A percentile compares a stretch with the other conserved stretches of the same genome.
phyloP scores from a whole-genome alignment of 2,888 invertebrate genomes.

The Lumbricus terrestris region DNA sequence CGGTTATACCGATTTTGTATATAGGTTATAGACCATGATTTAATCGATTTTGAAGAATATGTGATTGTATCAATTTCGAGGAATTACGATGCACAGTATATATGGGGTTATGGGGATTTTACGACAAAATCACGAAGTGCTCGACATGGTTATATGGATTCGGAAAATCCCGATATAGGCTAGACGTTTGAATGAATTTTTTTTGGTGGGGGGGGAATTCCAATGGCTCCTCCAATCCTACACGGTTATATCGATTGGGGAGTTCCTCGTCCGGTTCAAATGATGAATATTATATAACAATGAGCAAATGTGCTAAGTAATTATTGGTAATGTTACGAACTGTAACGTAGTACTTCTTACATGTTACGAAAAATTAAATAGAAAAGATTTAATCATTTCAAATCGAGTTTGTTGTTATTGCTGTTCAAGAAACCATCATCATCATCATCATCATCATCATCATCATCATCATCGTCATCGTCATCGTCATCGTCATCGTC shows the following conservation, averaged over 20 bases:
- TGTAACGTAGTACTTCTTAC: background rate
- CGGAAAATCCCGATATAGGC: background rate
- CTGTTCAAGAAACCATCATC: background rate
- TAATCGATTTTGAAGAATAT: no score
- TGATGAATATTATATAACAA: no score
- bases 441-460: background rate
- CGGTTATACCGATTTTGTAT: no score
- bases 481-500: background rate
- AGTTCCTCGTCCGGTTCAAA: background rate
- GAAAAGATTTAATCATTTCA: background rate
- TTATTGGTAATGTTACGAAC: background rate
- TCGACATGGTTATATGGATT: no score
- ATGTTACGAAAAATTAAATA: background rate
- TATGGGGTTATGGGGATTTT: no score
- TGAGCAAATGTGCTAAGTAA: background rate
- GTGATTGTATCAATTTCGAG: no score
- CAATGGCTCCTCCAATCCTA: no score
- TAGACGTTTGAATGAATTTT: background rate
- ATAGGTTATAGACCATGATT: no score
- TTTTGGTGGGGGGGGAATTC: background rate
- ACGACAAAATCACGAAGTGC: no score
- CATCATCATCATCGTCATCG: background rate
- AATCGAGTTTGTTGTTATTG: background rate
- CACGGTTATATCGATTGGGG: background rate
- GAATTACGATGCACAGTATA: no score